A percentile compares a stretch with the other conserved stretches of the same genome.
Evolutionary conservation across 2,113 vertebrate species (phyloP).

Genomic region (Empidonax alnorum): DNA sequence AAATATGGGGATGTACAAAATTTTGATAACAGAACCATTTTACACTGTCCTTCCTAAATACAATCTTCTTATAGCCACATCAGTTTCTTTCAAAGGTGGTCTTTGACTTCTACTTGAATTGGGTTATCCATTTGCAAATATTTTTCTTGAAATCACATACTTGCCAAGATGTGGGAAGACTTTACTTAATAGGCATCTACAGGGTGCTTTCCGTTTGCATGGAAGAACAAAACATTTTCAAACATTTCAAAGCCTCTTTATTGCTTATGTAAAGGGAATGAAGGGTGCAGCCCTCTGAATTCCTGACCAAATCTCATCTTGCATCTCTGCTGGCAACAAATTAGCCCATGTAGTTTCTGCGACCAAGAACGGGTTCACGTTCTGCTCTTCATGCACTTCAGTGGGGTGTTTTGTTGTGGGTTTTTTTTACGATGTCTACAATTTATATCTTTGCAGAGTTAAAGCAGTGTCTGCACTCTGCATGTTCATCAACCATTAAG

Average conservation of each 20-base stretch:
- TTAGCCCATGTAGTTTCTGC: neutral
- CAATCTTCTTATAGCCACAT: neutral
- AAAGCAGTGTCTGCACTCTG: neutral
- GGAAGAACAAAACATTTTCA: constrained; percentile 40
- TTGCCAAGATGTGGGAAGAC: constrained; percentile 35
- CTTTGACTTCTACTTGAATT: constrained; percentile 47
- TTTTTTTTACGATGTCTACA: neutral
- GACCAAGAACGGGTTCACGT: neutral
- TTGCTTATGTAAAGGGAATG: constrained; percentile 27
- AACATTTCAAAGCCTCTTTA: constrained; percentile 45
- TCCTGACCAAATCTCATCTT: constrained; percentile 3
- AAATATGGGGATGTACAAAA: neutral
- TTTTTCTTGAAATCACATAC: constrained; percentile 65
- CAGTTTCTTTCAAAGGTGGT: constrained; percentile 53
- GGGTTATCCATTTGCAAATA: constrained; percentile 63
- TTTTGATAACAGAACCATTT: neutral
- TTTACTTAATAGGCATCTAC: constrained; percentile 41
- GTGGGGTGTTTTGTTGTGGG: neutral
- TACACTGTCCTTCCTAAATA: neutral
- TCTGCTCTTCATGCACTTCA: neutral
- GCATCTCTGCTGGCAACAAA: constrained; percentile 44
- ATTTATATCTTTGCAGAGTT: neutral
- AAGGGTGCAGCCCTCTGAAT: constrained; percentile 39
- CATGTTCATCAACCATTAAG: neutral
- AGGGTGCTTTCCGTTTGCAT: constrained; percentile 54